Percentiles rank a stretch among this genome's conserved stretches.
Evolutionary conservation across 2,888 invertebrate genomes (phyloP).

Genomic region (Torymus aiolomorphi): DNA sequence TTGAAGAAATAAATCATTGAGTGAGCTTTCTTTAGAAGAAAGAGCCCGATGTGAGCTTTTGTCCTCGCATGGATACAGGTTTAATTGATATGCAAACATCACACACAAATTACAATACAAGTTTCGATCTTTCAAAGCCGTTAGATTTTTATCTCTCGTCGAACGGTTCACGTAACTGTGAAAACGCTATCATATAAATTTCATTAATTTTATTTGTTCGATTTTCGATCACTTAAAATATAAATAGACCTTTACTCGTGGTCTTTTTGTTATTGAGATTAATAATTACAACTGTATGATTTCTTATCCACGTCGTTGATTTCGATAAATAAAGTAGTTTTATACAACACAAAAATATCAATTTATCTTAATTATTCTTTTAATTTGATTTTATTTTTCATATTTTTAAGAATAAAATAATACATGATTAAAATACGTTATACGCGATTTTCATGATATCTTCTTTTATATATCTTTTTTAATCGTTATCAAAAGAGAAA

Average conservation of each 20-base stretch:
- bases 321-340: not conserved
- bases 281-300: slow-evolving; percentile 36
- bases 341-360: not conserved
- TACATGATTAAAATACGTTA: not conserved
- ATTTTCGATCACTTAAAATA: slow-evolving; percentile 50
- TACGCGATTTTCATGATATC: not conserved
- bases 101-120: slow-evolving; percentile 46
- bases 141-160: slow-evolving; percentile 8
- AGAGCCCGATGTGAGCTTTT: slow-evolving; percentile 5
- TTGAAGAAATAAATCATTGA: slow-evolving; percentile 18
- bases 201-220: slow-evolving; percentile 37
- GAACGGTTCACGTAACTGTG: slow-evolving; percentile 9
- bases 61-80: slow-evolving; percentile 18
- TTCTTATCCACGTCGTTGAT: not conserved
- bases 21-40: slow-evolving; percentile 10
- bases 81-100: slow-evolving; percentile 39
- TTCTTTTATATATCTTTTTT: not conserved
- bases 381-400: slow-evolving; percentile 6
- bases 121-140: slow-evolving; percentile 11
- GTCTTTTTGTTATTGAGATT: slow-evolving; percentile 20
- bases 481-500: not conserved
- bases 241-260: slow-evolving; percentile 42
- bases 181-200: slow-evolving; percentile 62
- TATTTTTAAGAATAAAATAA: not conserved
- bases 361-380: not conserved